These are phyloP conservation scores for Phytoseiulus persimilis DNA, from an alignment of 2,888 invertebrate species.

Conservation along the genomic window DNA sequence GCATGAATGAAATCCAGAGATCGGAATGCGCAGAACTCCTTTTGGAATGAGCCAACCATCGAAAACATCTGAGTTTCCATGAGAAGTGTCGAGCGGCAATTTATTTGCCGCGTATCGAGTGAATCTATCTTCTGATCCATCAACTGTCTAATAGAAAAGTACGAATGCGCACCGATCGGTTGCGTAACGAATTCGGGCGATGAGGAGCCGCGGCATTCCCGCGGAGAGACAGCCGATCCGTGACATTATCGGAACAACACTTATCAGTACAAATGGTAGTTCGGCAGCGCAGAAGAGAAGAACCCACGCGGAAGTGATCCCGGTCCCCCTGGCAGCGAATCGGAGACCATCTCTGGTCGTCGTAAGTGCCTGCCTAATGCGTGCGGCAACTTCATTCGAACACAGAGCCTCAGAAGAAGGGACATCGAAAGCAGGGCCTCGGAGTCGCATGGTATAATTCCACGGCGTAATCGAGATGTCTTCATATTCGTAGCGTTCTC, in stretches of 20 bases:
- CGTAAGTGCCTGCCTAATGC: not conserved
- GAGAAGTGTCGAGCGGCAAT: not conserved
- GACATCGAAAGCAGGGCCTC: not conserved
- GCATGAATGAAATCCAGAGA: too few relatives aligned
- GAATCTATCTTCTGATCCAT: not conserved
- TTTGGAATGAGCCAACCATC: not conserved
- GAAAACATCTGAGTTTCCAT: not conserved
- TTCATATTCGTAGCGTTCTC: not conserved
- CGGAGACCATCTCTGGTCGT: not conserved
- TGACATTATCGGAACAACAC: not conserved
- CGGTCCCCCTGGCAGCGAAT: not conserved
- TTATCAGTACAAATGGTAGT: not conserved
- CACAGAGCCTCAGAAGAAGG: not conserved
- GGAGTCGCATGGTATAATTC: not conserved
- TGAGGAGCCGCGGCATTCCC: not conserved
- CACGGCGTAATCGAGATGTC: not conserved
- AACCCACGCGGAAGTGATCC: not conserved
- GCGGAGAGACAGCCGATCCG: not conserved
- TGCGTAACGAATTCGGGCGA: not conserved
- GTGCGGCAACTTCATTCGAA: not conserved
- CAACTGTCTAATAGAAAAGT: not conserved
- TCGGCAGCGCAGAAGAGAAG: not conserved
- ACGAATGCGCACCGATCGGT: not conserved
- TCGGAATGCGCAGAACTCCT: too few relatives aligned
- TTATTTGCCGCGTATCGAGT: not conserved